Conservation (phyloP, 2,888 invertebrate species). For the Conus canariensis region DNA sequence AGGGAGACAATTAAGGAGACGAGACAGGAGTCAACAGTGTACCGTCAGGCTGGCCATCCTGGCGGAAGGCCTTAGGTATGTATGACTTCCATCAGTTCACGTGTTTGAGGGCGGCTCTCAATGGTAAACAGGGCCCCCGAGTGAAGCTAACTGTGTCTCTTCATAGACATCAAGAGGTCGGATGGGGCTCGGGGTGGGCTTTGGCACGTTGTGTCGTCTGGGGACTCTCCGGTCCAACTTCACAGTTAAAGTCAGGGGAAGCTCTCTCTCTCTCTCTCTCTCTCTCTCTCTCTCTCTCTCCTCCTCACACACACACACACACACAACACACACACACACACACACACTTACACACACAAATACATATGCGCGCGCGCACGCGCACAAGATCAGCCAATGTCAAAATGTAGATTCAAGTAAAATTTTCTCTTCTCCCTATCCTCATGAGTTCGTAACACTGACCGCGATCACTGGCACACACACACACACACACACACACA, state of each 20-base stretch:
- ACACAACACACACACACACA: too few species aligned
- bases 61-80: slow-evolving; percentile 12
- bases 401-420: not conserved
- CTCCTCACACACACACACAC: too few species aligned
- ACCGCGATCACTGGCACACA: too few species aligned
- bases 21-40: not conserved
- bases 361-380: too few species aligned
- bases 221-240: not conserved
- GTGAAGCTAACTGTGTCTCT: not conserved
- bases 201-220: not conserved
- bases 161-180: not conserved
- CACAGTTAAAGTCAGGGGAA: not conserved
- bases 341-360: too few species aligned
- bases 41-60: too few species aligned
- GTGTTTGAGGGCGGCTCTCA: slow-evolving; percentile 33
- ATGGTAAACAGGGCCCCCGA: not conserved
- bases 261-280: not conserved
- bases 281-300: not conserved
- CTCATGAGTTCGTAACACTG: not conserved
- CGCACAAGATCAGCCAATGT: too few species aligned
- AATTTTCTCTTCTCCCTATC: not conserved
- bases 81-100: slow-evolving; percentile 34
- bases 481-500: too few species aligned
- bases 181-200: not conserved
- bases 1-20: not conserved